Percentiles rank a stretch among this genome's conserved stretches.
phyloP scores from a whole-genome alignment of 92 coral and sea anemone genomes.

The Phymanthus crucifer region DNA sequence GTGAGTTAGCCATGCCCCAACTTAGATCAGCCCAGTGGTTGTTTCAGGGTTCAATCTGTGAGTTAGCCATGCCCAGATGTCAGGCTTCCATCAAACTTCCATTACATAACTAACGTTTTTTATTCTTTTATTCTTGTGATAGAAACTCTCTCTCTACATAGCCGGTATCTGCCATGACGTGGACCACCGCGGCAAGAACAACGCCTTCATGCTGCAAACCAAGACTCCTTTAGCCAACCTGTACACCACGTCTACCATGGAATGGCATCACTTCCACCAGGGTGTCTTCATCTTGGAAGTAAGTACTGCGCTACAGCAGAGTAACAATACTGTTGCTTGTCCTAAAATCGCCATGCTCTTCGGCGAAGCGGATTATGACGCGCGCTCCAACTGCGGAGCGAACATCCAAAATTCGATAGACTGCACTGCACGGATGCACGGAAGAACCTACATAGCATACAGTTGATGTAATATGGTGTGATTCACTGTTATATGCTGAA shows the following conservation, averaged over 20 bases:
- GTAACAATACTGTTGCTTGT: neutral
- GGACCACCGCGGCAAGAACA: conserved; percentile 91
- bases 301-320: neutral
- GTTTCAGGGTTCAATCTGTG: neutral
- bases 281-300: conserved; percentile 91
- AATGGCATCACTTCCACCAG: conserved; percentile 94
- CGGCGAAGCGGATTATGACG: too few relatives aligned
- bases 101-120: neutral
- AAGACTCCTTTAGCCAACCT: conserved; percentile 88
- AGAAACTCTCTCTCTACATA: conserved; percentile 86
- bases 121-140: neutral
- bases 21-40: too few relatives aligned
- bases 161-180: conserved; percentile 88
- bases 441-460: too few relatives aligned
- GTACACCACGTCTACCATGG: conserved; percentile 92
- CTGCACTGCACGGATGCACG: too few relatives aligned
- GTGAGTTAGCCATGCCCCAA: too few relatives aligned
- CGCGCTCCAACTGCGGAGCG: too few relatives aligned
- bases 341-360: too few relatives aligned
- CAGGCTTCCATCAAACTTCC: too few relatives aligned
- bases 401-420: too few relatives aligned
- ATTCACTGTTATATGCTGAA: too few relatives aligned
- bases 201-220: conserved; percentile 74
- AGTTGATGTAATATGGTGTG: too few relatives aligned
- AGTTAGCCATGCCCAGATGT: too few relatives aligned